Evolutionary conservation across 2,797 vertebrate genomes (phyloP).

Genomic region (Hypotaenidia okinawae): DNA sequence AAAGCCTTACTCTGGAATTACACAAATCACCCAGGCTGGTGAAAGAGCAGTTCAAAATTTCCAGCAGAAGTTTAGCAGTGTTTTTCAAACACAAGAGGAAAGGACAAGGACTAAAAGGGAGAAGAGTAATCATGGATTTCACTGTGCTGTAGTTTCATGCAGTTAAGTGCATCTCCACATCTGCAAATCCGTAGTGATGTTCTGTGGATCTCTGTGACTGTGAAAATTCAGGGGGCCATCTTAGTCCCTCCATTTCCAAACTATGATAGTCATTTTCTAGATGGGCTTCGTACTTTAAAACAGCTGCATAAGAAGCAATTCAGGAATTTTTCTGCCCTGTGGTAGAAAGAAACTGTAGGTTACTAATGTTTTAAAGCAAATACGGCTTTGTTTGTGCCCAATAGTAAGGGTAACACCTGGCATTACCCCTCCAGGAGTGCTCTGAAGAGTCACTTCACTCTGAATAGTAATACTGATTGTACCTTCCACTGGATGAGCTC

Average conservation of each 20-base stretch:
- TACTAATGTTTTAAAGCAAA: background rate
- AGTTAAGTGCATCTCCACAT: background rate
- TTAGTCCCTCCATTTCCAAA: background rate
- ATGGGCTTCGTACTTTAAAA: background rate
- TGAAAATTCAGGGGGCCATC: background rate
- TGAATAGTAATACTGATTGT: background rate
- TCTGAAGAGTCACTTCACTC: background rate
- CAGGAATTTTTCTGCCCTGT: background rate
- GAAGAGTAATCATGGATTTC: background rate
- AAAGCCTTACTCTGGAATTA: background rate
- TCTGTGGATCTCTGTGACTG: background rate
- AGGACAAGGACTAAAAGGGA: background rate
- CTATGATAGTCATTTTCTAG: background rate
- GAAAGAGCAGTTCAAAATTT: background rate
- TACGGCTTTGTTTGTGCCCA: background rate
- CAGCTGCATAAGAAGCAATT: background rate
- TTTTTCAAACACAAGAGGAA: background rate
- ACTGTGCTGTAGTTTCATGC: background rate
- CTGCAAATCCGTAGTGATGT: background rate
- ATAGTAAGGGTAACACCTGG: background rate
- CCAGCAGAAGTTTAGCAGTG: background rate
- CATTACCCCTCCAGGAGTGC: background rate
- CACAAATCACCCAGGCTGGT: background rate
- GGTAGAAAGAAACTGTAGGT: background rate
- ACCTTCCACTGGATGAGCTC: background rate